Conservation (phyloP, 2,888 invertebrate species). For the Conus canariensis region DNA sequence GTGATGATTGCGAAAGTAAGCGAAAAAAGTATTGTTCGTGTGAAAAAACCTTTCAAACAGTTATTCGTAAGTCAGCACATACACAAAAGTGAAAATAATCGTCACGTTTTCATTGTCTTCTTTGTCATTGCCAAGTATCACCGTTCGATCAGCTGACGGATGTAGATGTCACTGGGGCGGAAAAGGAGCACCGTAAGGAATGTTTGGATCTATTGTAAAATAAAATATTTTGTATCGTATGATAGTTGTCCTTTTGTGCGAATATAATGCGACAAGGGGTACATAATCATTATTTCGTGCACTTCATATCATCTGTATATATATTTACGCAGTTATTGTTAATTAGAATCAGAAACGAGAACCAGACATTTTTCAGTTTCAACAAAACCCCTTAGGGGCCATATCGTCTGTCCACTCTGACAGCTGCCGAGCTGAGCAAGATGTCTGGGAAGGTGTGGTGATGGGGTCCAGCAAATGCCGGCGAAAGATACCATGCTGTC, state of each 20-base stretch:
- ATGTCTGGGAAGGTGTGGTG: slow-evolving; percentile 78
- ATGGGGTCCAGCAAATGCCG: slow-evolving; percentile 76
- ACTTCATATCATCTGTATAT: not conserved
- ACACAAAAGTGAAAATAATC: slow-evolving; percentile 33
- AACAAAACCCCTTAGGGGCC: slow-evolving; percentile 10
- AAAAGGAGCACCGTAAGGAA: slow-evolving; percentile 51
- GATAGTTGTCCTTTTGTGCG: not conserved
- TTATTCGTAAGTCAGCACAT: not conserved
- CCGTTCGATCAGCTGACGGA: slow-evolving; percentile 75
- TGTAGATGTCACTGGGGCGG: slow-evolving; percentile 67
- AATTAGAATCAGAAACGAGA: not conserved
- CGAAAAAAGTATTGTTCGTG: slow-evolving; percentile 43
- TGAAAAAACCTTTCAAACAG: not conserved
- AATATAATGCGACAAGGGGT: not conserved
- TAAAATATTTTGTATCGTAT: not conserved
- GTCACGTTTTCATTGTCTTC: slow-evolving; percentile 43
- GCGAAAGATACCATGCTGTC: slow-evolving; percentile 78
- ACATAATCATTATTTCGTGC: not conserved
- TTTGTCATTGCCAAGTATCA: slow-evolving; percentile 57
- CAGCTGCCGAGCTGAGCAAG: slow-evolving; percentile 57
- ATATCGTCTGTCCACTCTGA: slow-evolving; percentile 59
- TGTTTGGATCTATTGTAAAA: slow-evolving; percentile 38
- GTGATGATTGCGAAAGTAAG: slow-evolving; percentile 42
- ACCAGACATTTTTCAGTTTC: slow-evolving; percentile 44
- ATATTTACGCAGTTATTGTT: not conserved